These are phyloP conservation scores for Silurus glanis DNA, from an alignment of 2,113 vertebrate genomes.

Conservation along the genomic window DNA sequence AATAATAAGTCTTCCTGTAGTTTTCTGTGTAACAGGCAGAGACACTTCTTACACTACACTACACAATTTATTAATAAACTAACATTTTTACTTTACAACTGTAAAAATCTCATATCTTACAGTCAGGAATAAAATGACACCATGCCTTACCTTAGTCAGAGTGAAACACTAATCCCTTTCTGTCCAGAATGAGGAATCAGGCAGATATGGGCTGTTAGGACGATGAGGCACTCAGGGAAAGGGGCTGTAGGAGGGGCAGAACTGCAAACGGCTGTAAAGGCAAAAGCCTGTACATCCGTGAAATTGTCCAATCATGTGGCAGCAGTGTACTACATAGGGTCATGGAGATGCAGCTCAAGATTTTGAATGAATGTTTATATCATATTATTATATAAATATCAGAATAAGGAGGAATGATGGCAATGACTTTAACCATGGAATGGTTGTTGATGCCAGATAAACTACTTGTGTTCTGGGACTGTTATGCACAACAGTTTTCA, in stretches of 20 bases:
- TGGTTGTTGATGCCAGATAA: not conserved
- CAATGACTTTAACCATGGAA: not conserved
- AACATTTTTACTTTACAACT: not conserved
- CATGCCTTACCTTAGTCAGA: conserved; percentile 64
- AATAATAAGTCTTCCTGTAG: not conserved
- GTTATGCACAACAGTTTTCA: not conserved
- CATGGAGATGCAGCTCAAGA: not conserved
- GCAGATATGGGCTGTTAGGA: conserved; percentile 26
- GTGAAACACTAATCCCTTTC: conserved; percentile 16
- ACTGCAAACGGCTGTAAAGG: conserved; percentile 40
- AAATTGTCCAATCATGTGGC: not conserved
- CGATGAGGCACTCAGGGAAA: conserved; percentile 27
- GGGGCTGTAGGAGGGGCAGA: conserved; percentile 36
- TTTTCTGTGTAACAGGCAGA: not conserved
- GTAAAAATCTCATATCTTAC: not conserved
- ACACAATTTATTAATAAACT: not conserved
- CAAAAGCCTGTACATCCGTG: not conserved
- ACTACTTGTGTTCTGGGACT: not conserved
- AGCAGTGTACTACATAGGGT: not conserved
- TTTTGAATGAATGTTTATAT: not conserved
- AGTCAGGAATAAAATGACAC: not conserved
- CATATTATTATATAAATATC: not conserved
- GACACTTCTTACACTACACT: not conserved
- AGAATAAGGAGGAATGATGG: not conserved
- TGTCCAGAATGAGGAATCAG: conserved; percentile 20